phyloP scores from a whole-genome alignment of 1,140 invertebrate species.

The Anastatus disparis region DNA sequence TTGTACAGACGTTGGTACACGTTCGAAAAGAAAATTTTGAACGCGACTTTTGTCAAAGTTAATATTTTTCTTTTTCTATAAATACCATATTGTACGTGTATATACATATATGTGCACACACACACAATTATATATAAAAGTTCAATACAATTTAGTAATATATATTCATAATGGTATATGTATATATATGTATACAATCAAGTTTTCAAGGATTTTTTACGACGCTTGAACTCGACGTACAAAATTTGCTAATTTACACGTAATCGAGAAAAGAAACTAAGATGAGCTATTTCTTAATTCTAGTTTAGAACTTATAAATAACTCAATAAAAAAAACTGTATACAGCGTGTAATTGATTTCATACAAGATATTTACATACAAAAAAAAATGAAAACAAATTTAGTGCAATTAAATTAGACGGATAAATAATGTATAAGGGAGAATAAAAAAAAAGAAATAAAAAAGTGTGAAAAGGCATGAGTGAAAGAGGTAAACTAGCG shows the following conservation, averaged over 20 bases:
- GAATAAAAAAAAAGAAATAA: constrained; percentile 1
- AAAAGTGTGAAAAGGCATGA: not conserved
- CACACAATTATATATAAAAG: not conserved
- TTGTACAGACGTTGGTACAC: constrained; percentile 22
- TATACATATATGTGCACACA: constrained; percentile 4
- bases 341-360: constrained; percentile 35
- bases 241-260: constrained; percentile 23
- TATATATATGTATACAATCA: constrained; percentile 13
- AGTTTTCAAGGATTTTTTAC: constrained; percentile 23
- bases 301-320: constrained; percentile 6
- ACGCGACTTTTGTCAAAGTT: constrained; percentile 7
- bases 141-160: not conserved
- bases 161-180: not conserved
- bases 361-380: constrained; percentile 26
- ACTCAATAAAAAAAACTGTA: constrained; percentile 20
- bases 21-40: not conserved
- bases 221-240: constrained; percentile 31
- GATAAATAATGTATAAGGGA: constrained; percentile 2
- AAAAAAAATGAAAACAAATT: not conserved
- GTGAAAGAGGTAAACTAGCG: not conserved
- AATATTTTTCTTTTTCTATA: constrained; percentile 29
- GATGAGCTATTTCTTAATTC: constrained; percentile 29
- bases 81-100: not conserved
- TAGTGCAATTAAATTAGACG: constrained; percentile 27
- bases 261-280: constrained; percentile 5